Conservation (phyloP, 2,113 vertebrate genomes). For the Polypterus senegalus region DNA sequence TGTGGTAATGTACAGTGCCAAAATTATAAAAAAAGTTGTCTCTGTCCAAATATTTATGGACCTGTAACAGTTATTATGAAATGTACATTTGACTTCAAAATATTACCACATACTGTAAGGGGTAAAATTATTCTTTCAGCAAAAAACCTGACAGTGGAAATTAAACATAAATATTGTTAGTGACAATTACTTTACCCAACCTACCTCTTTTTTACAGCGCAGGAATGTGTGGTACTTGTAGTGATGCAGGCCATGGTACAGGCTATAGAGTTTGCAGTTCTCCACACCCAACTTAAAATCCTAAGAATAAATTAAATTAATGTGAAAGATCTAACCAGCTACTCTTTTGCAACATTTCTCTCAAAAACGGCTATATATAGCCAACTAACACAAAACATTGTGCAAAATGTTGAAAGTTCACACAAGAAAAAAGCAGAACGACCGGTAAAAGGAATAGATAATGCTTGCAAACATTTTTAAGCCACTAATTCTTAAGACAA, state of each 20-base stretch:
- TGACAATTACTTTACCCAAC: too few relatives aligned
- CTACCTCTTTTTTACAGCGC: slow-evolving; percentile 84
- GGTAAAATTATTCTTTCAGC: too few relatives aligned
- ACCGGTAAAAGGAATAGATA: neutral
- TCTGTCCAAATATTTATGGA: too few relatives aligned
- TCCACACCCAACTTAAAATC: slow-evolving; percentile 78
- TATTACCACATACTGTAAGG: too few relatives aligned
- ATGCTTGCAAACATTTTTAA: too few relatives aligned
- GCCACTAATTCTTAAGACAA: too few relatives aligned
- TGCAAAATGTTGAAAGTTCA: neutral
- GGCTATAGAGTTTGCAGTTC: slow-evolving; percentile 71
- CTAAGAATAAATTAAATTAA: slow-evolving; percentile 29
- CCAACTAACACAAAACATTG: neutral
- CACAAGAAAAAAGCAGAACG: neutral
- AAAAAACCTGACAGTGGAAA: too few relatives aligned
- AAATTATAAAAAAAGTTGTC: too few relatives aligned
- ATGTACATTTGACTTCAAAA: too few relatives aligned
- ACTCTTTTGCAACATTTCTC: neutral
- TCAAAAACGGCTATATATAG: neutral
- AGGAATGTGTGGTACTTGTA: slow-evolving; percentile 90
- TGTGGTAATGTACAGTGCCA: too few relatives aligned
- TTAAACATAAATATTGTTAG: too few relatives aligned
- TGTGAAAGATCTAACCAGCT: neutral
- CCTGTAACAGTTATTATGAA: too few relatives aligned
- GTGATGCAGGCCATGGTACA: slow-evolving; percentile 87